phyloP scores from a whole-genome alignment of 1,140 invertebrate species.

The Halictus rubicundus region DNA sequence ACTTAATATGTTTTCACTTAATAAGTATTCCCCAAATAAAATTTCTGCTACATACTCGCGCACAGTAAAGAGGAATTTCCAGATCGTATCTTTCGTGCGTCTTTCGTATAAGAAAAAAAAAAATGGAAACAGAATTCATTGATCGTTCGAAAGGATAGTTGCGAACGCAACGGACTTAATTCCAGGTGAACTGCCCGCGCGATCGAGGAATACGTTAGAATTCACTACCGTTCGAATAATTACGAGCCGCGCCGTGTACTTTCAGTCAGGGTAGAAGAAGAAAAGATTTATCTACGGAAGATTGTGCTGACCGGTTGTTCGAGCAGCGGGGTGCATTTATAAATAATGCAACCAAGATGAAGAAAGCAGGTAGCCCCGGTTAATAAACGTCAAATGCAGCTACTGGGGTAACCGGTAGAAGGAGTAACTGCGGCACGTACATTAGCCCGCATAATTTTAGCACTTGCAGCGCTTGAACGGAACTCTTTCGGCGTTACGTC shows the following conservation, averaged over 20 bases:
- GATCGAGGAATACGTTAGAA: neutral
- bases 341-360: constrained; percentile 21
- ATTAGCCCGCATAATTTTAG: constrained; percentile 64
- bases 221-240: neutral
- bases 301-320: neutral
- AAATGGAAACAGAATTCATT: neutral
- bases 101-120: too few relatives aligned
- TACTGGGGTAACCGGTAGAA: constrained; percentile 29
- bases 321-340: constrained; percentile 21
- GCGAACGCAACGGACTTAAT: neutral
- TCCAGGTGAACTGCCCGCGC: neutral
- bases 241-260: neutral
- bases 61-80: neutral
- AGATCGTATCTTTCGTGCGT: neutral
- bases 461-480: constrained; percentile 48
- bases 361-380: constrained; percentile 13
- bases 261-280: neutral
- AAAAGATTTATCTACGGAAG: constrained; percentile 5
- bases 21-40: too few relatives aligned
- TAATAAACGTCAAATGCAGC: constrained; percentile 25
- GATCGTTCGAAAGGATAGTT: neutral
- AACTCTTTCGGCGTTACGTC: constrained; percentile 56
- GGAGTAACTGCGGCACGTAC: constrained; percentile 25
- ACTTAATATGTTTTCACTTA: too few relatives aligned
- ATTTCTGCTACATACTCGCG: too few relatives aligned